Conservation (phyloP, 1,140 invertebrate species). For the Plectus sambesii region DNA sequence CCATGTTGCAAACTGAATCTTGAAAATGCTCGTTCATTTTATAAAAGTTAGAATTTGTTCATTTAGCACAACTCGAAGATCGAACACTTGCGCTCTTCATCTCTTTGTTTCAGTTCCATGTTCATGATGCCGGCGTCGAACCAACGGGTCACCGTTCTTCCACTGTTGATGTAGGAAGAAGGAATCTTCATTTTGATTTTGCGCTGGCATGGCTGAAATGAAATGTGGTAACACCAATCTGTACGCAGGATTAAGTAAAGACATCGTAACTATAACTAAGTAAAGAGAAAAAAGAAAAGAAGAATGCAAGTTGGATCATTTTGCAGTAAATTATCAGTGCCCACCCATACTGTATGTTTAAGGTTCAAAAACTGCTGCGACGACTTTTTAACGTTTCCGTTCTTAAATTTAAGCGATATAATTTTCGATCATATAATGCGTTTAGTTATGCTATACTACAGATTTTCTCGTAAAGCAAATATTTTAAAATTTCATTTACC, state of each 20-base stretch:
- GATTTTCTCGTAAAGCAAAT: background rate
- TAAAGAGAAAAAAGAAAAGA: background rate
- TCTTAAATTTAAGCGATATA: background rate
- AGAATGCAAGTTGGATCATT: constrained; percentile 4
- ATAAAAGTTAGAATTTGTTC: no score
- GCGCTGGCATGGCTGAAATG: constrained; percentile 24
- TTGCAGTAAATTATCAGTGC: no score
- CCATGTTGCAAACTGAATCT: no score
- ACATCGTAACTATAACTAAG: constrained; percentile 1
- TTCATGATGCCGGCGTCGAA: constrained; percentile 27
- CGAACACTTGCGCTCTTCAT: no score
- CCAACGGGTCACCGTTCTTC: constrained; percentile 10
- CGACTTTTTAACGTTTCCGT: background rate
- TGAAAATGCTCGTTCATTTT: no score
- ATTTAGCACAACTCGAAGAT: no score
- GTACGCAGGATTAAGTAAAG: background rate
- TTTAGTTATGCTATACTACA: no score
- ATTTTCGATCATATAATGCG: background rate
- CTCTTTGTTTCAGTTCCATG: no score
- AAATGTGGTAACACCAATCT: background rate
- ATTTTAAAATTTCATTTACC: no score
- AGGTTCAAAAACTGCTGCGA: background rate
- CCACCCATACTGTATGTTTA: constrained; percentile 2
- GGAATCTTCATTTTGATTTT: constrained; percentile 23
- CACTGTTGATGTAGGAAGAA: constrained; percentile 19